These are phyloP conservation scores for Drosophila nannoptera DNA, from an alignment of 1,140 invertebrate genomes.

Conservation along the genomic window DNA sequence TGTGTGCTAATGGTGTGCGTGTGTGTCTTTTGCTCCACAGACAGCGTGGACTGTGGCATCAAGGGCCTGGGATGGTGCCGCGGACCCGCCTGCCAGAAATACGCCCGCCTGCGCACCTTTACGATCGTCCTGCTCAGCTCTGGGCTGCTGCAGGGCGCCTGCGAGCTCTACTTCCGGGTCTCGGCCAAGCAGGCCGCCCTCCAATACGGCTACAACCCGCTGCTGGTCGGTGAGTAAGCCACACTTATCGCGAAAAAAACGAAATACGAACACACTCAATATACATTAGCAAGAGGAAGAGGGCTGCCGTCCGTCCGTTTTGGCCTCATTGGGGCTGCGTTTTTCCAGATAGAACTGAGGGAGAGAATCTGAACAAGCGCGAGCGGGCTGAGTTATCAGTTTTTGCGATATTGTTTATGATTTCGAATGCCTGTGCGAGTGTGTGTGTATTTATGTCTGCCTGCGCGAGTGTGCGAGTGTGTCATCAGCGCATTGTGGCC, in stretches of 20 bases:
- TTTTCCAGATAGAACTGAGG: conserved; percentile 8
- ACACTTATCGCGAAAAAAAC: conserved; percentile 44
- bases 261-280: background rate
- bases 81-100: conserved; percentile 81
- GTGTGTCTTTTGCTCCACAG: conserved; percentile 38
- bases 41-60: conserved; percentile 83
- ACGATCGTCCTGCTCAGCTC: conserved; percentile 80
- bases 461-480: conserved; percentile 4
- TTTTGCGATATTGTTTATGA: conserved; percentile 72
- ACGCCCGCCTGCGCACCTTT: conserved; percentile 81
- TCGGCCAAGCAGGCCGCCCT: conserved; percentile 81
- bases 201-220: conserved; percentile 80
- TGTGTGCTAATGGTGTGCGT: background rate
- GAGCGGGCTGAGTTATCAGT: conserved; percentile 49
- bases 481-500: conserved; percentile 19
- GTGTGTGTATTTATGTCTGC: background rate
- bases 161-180: conserved; percentile 81
- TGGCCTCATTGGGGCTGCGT: conserved; percentile 35
- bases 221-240: conserved; percentile 79
- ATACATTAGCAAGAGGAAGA: background rate
- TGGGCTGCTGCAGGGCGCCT: conserved; percentile 81
- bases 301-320: conserved; percentile 14
- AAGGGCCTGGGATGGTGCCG: conserved; percentile 80
- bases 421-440: conserved; percentile 22
- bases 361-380: background rate